These are phyloP conservation scores for Brassicogethes aeneus DNA, from an alignment of 2,888 invertebrate genomes.

Conservation along the genomic window DNA sequence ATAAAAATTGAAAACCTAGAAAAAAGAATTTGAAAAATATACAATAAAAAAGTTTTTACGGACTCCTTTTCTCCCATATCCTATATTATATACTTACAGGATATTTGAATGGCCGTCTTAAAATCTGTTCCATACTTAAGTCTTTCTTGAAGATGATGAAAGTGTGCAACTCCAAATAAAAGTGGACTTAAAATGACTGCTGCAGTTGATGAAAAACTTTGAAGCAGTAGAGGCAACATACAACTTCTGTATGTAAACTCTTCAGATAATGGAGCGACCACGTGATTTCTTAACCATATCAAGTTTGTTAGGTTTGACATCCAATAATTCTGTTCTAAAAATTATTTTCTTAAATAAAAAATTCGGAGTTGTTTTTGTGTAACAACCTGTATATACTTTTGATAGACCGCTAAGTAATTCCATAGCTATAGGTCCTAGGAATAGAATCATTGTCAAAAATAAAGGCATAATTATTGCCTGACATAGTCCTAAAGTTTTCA, in stretches of 20 bases:
- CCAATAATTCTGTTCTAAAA: constrained; percentile 46
- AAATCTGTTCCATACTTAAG: constrained; percentile 61
- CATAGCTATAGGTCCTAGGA: constrained; percentile 74
- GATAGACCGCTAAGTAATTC: constrained; percentile 60
- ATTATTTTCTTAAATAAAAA: too few relatives aligned
- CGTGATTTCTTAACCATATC: constrained; percentile 79
- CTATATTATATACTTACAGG: constrained; percentile 50
- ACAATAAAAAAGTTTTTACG: not conserved
- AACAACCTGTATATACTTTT: constrained; percentile 61
- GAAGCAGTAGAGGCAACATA: constrained; percentile 84
- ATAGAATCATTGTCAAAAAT: constrained; percentile 68
- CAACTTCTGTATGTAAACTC: constrained; percentile 94
- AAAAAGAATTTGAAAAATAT: constrained; percentile 17
- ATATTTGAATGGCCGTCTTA: constrained; percentile 59
- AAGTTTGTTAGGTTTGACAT: constrained; percentile 58
- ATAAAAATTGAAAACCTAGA: constrained; percentile 78
- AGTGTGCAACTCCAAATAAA: constrained; percentile 90
- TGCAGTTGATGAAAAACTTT: constrained; percentile 64
- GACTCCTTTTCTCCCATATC: not conserved
- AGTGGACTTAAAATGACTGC: constrained; percentile 80
- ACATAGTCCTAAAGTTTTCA: constrained; percentile 63
- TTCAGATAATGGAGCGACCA: constrained; percentile 89
- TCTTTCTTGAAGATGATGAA: constrained; percentile 83
- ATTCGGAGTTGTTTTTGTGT: too few relatives aligned
- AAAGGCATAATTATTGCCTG: constrained; percentile 67